These are phyloP conservation scores for Craseonycteris thonglongyai DNA, from an alignment of 2,113 vertebrate species.

Conservation along the genomic window DNA sequence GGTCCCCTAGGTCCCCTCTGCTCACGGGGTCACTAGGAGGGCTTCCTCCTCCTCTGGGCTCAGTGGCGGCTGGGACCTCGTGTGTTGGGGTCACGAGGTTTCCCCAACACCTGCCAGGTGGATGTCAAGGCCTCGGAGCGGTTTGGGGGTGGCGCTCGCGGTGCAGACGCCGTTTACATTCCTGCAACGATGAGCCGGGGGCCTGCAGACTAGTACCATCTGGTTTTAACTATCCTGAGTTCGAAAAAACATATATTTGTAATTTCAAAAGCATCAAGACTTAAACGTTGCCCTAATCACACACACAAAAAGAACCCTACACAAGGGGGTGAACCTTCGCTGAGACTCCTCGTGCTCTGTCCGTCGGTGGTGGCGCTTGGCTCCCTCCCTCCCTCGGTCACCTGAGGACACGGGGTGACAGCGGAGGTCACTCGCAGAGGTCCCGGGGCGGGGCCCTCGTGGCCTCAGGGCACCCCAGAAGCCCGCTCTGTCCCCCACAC, in stretches of 20 bases:
- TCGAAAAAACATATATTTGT: background rate
- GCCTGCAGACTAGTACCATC: background rate
- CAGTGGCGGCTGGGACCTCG: no score
- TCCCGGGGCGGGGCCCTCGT: background rate
- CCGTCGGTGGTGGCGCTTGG: background rate
- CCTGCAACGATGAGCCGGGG: background rate
- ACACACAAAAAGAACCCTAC: no score
- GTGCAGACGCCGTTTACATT: background rate
- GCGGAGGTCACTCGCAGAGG: background rate
- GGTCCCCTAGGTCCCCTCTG: background rate
- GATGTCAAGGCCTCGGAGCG: background rate
- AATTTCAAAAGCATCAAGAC: background rate
- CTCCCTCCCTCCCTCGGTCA: no score
- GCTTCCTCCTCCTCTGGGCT: background rate
- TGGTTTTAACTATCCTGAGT: background rate
- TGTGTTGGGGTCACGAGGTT: rapidly evolving
- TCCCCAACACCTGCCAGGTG: background rate
- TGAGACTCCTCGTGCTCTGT: background rate
- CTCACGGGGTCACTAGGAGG: no score
- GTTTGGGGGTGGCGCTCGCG: rapidly evolving
- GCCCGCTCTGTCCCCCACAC: background rate
- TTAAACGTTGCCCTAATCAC: background rate
- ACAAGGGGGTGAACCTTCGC: no score
- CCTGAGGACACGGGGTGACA: background rate
- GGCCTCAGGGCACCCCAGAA: no score